Conservation (phyloP, 2,797 vertebrate genomes). For the Helarctos malayanus region DNA sequence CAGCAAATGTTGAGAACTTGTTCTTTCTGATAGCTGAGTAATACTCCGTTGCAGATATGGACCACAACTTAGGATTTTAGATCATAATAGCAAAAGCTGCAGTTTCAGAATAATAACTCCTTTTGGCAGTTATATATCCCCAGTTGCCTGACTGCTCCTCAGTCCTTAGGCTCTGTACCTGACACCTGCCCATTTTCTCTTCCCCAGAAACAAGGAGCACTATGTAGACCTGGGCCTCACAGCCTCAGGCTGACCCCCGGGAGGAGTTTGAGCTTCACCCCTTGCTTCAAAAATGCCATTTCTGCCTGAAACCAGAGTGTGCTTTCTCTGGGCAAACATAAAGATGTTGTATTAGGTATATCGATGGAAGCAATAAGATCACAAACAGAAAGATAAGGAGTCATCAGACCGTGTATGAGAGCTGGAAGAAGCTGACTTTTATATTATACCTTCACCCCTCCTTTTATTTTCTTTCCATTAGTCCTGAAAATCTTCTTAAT, state of each 20-base stretch:
- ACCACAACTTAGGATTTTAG: not conserved
- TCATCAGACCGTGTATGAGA: not conserved
- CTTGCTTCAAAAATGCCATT: not conserved
- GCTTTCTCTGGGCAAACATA: not conserved
- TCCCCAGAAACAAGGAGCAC: conserved; percentile 46
- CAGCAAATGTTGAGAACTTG: too few species aligned
- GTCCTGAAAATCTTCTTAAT: not conserved
- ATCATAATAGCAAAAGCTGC: conserved; percentile 29
- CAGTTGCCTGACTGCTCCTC: not conserved
- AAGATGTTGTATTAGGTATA: conserved; percentile 49
- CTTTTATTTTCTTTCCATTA: not conserved
- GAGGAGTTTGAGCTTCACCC: not conserved
- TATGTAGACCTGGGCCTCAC: not conserved
- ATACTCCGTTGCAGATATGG: too few species aligned
- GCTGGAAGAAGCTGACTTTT: not conserved
- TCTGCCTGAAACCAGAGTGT: not conserved
- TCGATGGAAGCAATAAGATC: not conserved
- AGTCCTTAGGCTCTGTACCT: not conserved
- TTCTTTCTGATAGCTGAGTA: too few species aligned
- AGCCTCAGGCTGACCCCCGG: not conserved
- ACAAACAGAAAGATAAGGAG: not conserved
- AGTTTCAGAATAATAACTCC: not conserved
- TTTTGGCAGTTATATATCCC: not conserved
- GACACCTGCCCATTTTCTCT: not conserved
- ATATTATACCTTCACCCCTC: not conserved